Evolutionary conservation across 2,888 invertebrate species (phyloP).

Genomic region (Allolobophora icterica): DNA sequence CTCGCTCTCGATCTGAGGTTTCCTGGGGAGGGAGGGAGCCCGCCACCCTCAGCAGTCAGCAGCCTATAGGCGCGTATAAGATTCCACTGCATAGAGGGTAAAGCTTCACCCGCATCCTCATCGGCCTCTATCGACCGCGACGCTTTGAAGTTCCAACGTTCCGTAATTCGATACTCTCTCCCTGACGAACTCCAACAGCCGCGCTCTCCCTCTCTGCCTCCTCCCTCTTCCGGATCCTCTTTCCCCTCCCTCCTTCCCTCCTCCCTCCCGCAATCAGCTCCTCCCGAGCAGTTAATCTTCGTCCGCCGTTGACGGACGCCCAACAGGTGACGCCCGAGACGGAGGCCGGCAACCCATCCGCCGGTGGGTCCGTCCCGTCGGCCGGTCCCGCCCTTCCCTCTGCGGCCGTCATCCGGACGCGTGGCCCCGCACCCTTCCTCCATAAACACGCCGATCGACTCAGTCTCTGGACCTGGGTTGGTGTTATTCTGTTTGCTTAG

Average conservation of each 20-base stretch:
- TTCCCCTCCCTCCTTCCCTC: slow-evolving; percentile 36
- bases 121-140: background rate
- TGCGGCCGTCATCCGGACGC: background rate
- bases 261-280: slow-evolving; percentile 39
- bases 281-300: slow-evolving; percentile 47
- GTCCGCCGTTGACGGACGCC: background rate
- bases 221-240: slow-evolving; percentile 38
- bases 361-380: background rate
- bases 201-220: slow-evolving; percentile 23
- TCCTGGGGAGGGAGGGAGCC: too few relatives aligned
- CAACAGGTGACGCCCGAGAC: background rate
- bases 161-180: background rate
- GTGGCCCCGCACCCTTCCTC: background rate
- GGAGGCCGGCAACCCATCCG: background rate
- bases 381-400: background rate
- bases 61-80: too few relatives aligned
- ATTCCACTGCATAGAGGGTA: too few relatives aligned
- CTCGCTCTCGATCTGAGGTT: background rate
- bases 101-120: background rate
- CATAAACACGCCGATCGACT: too few relatives aligned
- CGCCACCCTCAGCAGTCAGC: too few relatives aligned
- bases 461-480: background rate
- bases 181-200: background rate
- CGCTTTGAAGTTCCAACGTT: background rate
- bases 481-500: background rate